phyloP scores from a whole-genome alignment of 1,140 invertebrate genomes.

The Maconellicoccus hirsutus region DNA sequence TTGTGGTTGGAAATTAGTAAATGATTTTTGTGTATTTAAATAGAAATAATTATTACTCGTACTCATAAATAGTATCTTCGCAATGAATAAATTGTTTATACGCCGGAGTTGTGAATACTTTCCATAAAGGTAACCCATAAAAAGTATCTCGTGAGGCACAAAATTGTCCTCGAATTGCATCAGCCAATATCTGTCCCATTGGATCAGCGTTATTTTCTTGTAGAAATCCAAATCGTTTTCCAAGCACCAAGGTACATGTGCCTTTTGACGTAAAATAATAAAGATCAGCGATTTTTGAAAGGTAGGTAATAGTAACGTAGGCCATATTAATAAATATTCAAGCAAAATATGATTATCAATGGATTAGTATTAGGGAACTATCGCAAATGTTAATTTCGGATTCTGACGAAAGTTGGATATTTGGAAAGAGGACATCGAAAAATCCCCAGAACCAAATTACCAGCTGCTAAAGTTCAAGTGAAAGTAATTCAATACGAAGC shows the following conservation, averaged over 20 bases:
- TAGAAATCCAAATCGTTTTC: slow-evolving; percentile 64
- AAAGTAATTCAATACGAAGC: too few species aligned
- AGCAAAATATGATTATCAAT: too few species aligned
- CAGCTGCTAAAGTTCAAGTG: too few species aligned
- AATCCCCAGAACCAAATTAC: too few species aligned
- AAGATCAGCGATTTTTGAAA: too few species aligned
- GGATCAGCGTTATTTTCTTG: slow-evolving; percentile 41
- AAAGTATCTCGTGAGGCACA: slow-evolving; percentile 62
- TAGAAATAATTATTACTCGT: slow-evolving; percentile 25
- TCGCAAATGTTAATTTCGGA: too few species aligned
- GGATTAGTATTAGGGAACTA: too few species aligned
- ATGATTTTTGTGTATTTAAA: background rate
- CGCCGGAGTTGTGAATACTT: slow-evolving; percentile 56
- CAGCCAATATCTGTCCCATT: slow-evolving; percentile 42
- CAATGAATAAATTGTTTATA: slow-evolving; percentile 58
- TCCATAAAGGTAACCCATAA: slow-evolving; percentile 73
- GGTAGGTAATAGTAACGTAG: too few species aligned
- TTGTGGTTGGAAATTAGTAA: slow-evolving; percentile 27
- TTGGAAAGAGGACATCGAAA: too few species aligned
- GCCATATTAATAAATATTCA: too few species aligned
- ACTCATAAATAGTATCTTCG: slow-evolving; percentile 68
- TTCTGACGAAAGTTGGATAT: too few species aligned
- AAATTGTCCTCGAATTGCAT: slow-evolving; percentile 60
- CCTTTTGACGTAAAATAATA: slow-evolving; percentile 37
- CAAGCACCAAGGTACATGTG: slow-evolving; percentile 62